A percentile compares a stretch with the other conserved stretches of the same genome.
Evolutionary conservation across 1,140 invertebrate genomes (phyloP).

Genomic region (Hypothenemus hampei): DNA sequence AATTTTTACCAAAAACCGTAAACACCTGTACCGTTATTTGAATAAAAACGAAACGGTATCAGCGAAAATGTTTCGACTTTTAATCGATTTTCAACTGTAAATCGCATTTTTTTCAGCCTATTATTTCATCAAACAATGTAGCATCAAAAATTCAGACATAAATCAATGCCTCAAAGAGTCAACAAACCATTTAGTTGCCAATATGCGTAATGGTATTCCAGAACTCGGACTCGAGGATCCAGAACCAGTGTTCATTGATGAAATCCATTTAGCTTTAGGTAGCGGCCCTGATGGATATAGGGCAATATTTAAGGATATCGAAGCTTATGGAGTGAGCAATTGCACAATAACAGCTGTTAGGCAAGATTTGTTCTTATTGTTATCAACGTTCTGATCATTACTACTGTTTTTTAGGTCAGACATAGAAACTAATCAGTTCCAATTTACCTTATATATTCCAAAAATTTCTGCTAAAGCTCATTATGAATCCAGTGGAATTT

Average conservation of each 20-base stretch:
- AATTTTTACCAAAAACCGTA: too few species aligned
- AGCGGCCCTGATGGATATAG: conserved; percentile 71
- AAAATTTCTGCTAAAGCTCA: conserved; percentile 68
- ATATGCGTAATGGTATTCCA: conserved; percentile 61
- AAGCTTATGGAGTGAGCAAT: conserved; percentile 72
- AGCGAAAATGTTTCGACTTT: neutral
- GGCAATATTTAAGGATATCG: conserved; percentile 70
- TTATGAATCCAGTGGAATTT: conserved; percentile 70
- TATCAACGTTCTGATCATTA: too few species aligned
- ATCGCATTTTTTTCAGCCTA: conserved; percentile 9
- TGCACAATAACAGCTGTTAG: conserved; percentile 70
- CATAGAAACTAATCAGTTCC: conserved; percentile 69
- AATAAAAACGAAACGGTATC: neutral
- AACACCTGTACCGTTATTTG: too few species aligned
- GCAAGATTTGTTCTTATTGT: too few species aligned
- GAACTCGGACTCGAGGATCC: conserved; percentile 61
- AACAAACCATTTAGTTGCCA: conserved; percentile 64
- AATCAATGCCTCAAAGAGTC: conserved; percentile 66
- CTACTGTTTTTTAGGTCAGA: conserved; percentile 55
- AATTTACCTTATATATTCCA: conserved; percentile 70
- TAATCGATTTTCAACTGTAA: neutral
- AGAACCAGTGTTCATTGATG: conserved; percentile 72
- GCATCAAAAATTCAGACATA: conserved; percentile 59
- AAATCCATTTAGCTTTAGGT: conserved; percentile 71
- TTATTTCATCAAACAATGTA: conserved; percentile 65